Percentiles rank a stretch among this genome's conserved stretches.
Evolutionary conservation across 2,797 vertebrate genomes (phyloP).

Genomic region (Notamacropus eugenii): DNA sequence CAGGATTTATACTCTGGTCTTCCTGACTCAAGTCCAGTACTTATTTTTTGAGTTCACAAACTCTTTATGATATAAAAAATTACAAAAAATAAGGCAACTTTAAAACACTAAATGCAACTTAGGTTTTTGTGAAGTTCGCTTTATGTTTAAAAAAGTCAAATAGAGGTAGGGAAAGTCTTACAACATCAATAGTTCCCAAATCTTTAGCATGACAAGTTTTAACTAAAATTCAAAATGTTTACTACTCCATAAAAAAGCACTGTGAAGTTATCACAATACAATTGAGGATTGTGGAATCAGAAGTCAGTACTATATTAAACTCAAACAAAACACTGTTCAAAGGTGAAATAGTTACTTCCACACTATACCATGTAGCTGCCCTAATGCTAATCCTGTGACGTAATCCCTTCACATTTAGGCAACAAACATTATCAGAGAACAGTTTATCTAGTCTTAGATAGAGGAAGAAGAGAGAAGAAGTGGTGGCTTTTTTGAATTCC

Average conservation of each 20-base stretch:
- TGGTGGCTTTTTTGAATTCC: not conserved
- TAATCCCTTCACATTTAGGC: not conserved
- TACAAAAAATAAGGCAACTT: constrained; percentile 63
- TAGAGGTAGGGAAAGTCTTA: constrained; percentile 53
- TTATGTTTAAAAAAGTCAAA: constrained; percentile 57
- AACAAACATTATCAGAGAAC: not conserved
- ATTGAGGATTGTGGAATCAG: constrained; percentile 56
- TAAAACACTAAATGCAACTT: constrained; percentile 63
- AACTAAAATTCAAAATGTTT: constrained; percentile 46
- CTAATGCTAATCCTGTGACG: not conserved
- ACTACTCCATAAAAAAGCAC: not conserved
- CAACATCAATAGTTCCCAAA: constrained; percentile 40
- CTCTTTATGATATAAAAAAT: constrained; percentile 69
- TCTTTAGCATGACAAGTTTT: constrained; percentile 58
- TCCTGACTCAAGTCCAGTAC: constrained; percentile 31
- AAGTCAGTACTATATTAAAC: constrained; percentile 32
- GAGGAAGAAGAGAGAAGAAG: not conserved
- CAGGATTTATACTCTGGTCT: not conserved
- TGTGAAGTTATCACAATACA: constrained; percentile 5
- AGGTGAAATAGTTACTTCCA: constrained; percentile 30
- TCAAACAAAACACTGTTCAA: constrained; percentile 41
- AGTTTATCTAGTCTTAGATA: not conserved
- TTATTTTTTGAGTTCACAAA: constrained; percentile 59
- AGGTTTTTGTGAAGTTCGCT: constrained; percentile 57
- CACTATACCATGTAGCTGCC: not conserved